Evolutionary conservation across 2,113 vertebrate genomes (phyloP), one percentile per base, ranked within the genome.

Genomic region (Panthera leo): DNA sequence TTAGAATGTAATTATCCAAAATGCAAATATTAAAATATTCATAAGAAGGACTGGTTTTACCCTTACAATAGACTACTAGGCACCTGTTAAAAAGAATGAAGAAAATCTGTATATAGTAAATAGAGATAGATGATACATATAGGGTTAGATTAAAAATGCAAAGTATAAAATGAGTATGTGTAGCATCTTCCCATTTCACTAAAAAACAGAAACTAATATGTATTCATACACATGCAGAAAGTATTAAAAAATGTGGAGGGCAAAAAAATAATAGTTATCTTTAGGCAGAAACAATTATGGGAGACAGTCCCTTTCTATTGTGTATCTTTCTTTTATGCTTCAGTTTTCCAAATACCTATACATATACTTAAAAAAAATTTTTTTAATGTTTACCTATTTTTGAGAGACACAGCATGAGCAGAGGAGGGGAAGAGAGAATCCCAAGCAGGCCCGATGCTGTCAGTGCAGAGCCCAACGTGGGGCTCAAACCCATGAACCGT

Each of bases 1-100:
- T 83, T 83, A 85, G 51, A 94, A 85, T 94, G 19, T 71, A 94
- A 92, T 75, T 86, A 92, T 48, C 34, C 36, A 96, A 92, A 95
- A 96, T 58, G 2, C 23, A 91, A 79, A 2, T 90, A 89, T 42
- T 84, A 89, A 97, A 92, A 96, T 92, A 88, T 48, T 94, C 31
- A 87, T 68, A 53, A 85, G 48, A 65, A 53, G 19, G 18, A 78
- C 83, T 85, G 39, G 45, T 45, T 51, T 97, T 27, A 55, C 19
- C n/a, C 42, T 91, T 13, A 65, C 71, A 84, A 97, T 18, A 21
- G 78, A 84, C 18, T 85, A 78, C 19, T 94, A 79, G 1, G 1
- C 18, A 92, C 29, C 27, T 63, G 4, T 42, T 96, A 48, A 70
- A 92, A 95, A 79, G 34, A 96, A 68, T 89, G n/a, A 84, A 31